Evolutionary conservation across 2,113 vertebrate genomes (phyloP), one percentile per base, ranked within the genome.

Genomic region (Microtus richardsoni): DNA sequence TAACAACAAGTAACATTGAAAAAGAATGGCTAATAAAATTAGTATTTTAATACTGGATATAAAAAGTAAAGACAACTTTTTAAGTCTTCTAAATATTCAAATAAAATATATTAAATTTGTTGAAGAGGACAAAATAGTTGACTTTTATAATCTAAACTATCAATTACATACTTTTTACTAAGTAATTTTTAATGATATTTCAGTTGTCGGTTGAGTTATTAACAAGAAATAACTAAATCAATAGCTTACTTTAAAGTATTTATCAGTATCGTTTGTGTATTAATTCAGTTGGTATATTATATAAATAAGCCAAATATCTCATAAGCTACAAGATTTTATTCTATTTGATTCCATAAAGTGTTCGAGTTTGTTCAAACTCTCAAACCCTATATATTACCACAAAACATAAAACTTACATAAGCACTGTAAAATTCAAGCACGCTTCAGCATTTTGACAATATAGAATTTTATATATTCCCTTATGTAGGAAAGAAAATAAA

Each of bases 291-390:
- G 58, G 9, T 1, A 91, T 5, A 52, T 28, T 91, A 33, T 88
- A 0, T 8, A 26, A 26, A 26, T 33, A 91, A 86, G 70, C 82
- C 19, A 78, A 83, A 70, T 62, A 87, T 68, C 62, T 89, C 44
- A 47, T 83, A 89, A 66, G 0, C 17, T 93, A 66, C 82, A 47
- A 28, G 49, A 68, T 89, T 93, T 93, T 54, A 54, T 16, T 16
- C 52, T 89, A 95, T 95, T 92, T 93, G 36, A 73, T 95, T 92
- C 91, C 39, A 73, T 87, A 87, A 96, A 89, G 93, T 21, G 13
- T 78, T 79, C 84, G 2, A 83, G n/a, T 85, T 86, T 64, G 33
- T 95, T 92, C 62, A 22, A 93, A 62, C 16, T 54, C 52, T 54
- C 52, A 54, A 17, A 54, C 1, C 62, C 28, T 52, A 84, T 14